Percentiles rank a stretch among this genome's conserved stretches.
These are phyloP conservation scores for Zaprionus lineosus DNA, from an alignment of 2,888 invertebrate species.

Conservation along the genomic window DNA sequence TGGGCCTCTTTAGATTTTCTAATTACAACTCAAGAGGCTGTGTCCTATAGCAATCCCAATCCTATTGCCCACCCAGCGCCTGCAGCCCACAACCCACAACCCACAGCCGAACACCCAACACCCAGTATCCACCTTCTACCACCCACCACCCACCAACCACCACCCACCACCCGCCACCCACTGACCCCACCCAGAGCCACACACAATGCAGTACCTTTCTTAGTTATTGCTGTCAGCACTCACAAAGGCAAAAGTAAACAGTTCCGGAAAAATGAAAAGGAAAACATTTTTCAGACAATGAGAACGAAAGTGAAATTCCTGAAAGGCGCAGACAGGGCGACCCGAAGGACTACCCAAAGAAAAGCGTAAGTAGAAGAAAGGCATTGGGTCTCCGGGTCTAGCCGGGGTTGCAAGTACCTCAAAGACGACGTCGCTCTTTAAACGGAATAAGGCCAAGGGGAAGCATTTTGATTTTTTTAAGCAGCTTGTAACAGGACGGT, in stretches of 20 bases:
- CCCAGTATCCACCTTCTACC: neutral
- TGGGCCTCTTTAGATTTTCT: conserved; percentile 47
- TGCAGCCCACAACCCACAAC: neutral
- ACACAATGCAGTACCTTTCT: neutral
- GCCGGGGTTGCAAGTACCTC: too few relatives aligned
- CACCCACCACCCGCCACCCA: neutral
- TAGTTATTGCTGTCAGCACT: neutral
- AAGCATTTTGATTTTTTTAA: neutral
- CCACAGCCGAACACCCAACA: too few relatives aligned
- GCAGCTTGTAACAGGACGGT: neutral
- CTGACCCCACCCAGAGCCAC: neutral
- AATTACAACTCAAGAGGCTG: conserved; percentile 39
- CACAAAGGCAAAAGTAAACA: conserved; percentile 24
- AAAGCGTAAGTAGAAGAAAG: conserved; percentile 3
- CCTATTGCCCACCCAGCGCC: neutral
- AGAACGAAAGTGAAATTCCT: conserved; percentile 21
- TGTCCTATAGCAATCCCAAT: neutral
- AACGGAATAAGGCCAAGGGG: too few relatives aligned
- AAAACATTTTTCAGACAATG: conserved; percentile 38
- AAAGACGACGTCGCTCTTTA: too few relatives aligned
- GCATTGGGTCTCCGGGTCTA: neutral
- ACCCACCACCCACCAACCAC: neutral
- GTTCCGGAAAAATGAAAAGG: conserved; percentile 5
- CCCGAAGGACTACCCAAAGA: conserved; percentile 25
- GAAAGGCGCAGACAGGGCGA: conserved; percentile 6